Evolutionary conservation across 2,888 invertebrate species (phyloP).

Genomic region (Ectropis crepuscularia): DNA sequence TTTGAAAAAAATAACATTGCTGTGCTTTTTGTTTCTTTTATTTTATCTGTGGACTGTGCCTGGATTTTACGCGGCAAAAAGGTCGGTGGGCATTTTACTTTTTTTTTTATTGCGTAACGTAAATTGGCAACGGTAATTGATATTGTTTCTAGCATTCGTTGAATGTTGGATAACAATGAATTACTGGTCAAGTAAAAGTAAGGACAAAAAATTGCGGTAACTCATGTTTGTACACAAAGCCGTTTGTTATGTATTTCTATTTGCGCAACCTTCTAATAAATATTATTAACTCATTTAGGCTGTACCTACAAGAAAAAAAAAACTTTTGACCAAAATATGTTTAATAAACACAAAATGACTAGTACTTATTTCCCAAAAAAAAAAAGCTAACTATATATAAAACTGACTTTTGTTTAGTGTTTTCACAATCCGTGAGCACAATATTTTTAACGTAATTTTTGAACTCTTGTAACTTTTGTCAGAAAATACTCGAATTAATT

Average conservation of each 20-base stretch:
- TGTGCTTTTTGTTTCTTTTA: constrained; percentile 63
- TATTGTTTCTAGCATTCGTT: constrained; percentile 37
- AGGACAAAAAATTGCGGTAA: constrained; percentile 38
- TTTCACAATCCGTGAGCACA: no score
- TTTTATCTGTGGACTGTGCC: constrained; percentile 64
- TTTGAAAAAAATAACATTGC: constrained; percentile 36
- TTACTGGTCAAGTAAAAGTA: constrained; percentile 47
- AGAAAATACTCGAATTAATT: no score
- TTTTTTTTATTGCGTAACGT: constrained; percentile 27
- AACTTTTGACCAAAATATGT: no score
- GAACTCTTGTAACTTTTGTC: no score
- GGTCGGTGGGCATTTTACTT: constrained; percentile 57
- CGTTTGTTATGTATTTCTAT: constrained; percentile 32
- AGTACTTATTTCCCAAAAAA: no score
- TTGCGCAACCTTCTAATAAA: constrained; percentile 10
- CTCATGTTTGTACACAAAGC: constrained; percentile 28
- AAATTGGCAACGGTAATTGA: constrained; percentile 35
- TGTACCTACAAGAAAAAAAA: no score
- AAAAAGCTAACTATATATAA: no score
- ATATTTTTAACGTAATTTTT: no score
- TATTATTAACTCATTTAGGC: background rate
- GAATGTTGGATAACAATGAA: constrained; percentile 48
- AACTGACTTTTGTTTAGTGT: no score
- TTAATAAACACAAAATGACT: no score
- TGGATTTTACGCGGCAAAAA: constrained; percentile 65